phyloP scores from a whole-genome alignment of 2,888 invertebrate genomes.

The Portevinia maculata region DNA sequence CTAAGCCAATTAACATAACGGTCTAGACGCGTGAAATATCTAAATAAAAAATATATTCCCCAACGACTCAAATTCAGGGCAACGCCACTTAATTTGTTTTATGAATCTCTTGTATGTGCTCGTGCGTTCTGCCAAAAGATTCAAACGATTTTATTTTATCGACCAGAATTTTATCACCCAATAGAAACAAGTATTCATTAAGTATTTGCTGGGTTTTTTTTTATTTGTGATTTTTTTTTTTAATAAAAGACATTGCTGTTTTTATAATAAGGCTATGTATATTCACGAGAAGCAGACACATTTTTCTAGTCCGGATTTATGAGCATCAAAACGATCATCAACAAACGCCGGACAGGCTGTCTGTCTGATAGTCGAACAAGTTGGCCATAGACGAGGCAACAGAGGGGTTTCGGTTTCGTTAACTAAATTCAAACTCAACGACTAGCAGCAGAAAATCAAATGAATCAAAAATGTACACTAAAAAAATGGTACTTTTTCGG shows the following conservation, averaged over 20 bases:
- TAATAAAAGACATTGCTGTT: constrained; percentile 3
- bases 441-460: constrained; percentile 41
- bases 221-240: constrained; percentile 16
- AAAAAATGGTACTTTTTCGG: constrained; percentile 54
- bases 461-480: constrained; percentile 59
- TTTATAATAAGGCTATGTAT: constrained; percentile 5
- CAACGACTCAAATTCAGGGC: constrained; percentile 27
- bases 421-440: constrained; percentile 64
- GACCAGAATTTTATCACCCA: constrained; percentile 40
- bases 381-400: too few relatives aligned
- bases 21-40: constrained; percentile 17
- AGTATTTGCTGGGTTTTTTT: constrained; percentile 26
- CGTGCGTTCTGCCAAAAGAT: constrained; percentile 62
- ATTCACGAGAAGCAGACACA: constrained; percentile 15
- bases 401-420: not conserved
- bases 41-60: constrained; percentile 11
- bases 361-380: constrained; percentile 50
- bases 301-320: constrained; percentile 44
- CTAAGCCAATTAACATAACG: constrained; percentile 2
- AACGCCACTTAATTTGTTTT: constrained; percentile 28
- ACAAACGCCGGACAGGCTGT: constrained; percentile 37
- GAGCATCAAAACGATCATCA: constrained; percentile 37
- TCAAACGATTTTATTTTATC: constrained; percentile 41
- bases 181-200: constrained; percentile 49
- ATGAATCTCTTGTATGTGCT: constrained; percentile 20